phyloP scores from a whole-genome alignment of 2,888 invertebrate genomes.

The Parelbella ahira region DNA sequence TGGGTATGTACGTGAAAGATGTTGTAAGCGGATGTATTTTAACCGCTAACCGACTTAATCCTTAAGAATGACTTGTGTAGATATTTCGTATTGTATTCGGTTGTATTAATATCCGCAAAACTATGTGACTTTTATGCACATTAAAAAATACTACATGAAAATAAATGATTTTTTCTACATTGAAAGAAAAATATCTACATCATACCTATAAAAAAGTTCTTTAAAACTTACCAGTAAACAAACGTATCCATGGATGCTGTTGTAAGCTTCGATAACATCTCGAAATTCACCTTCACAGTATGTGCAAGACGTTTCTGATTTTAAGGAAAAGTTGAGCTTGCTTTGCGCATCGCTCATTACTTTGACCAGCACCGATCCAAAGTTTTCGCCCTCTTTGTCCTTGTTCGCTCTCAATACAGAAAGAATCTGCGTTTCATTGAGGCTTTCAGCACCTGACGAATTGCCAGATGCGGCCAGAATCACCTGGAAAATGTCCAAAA shows the following conservation, averaged over 20 bases:
- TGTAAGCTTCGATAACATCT: slow-evolving; percentile 82
- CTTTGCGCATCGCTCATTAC: slow-evolving; percentile 62
- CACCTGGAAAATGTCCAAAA: slow-evolving; percentile 68
- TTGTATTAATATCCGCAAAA: too few relatives aligned
- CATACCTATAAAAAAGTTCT: too few relatives aligned
- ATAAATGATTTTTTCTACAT: too few relatives aligned
- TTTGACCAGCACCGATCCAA: slow-evolving; percentile 55
- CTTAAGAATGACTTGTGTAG: too few relatives aligned
- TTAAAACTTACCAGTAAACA: slow-evolving; percentile 88
- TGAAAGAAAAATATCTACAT: too few relatives aligned
- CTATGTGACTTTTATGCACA: too few relatives aligned
- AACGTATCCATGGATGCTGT: slow-evolving; percentile 89
- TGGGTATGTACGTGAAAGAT: too few relatives aligned
- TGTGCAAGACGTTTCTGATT: slow-evolving; percentile 58
- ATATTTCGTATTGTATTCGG: too few relatives aligned
- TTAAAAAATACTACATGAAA: too few relatives aligned
- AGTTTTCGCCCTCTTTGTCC: slow-evolving; percentile 45
- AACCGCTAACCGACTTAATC: too few relatives aligned
- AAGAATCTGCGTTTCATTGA: slow-evolving; percentile 64
- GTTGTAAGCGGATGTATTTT: too few relatives aligned
- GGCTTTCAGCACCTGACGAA: slow-evolving; percentile 45
- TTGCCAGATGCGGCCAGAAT: slow-evolving; percentile 69
- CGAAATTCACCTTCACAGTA: slow-evolving; percentile 82
- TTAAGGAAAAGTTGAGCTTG: slow-evolving; percentile 51
- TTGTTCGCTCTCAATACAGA: slow-evolving; percentile 52